Conservation (phyloP, 1,140 invertebrate species). For the Cyclargus thomasi region DNA sequence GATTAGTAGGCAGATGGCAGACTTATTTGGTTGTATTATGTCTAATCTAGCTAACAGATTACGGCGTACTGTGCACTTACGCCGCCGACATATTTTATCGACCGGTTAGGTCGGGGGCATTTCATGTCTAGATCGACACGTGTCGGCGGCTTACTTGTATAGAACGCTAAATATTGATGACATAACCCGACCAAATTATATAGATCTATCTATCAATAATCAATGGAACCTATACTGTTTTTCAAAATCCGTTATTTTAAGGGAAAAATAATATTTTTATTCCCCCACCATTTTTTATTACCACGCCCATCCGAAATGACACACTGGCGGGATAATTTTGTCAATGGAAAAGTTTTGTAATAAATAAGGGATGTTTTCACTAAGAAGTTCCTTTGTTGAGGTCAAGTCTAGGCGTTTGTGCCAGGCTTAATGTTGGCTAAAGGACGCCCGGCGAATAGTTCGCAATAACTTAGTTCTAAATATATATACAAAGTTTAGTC, state of each 20-base stretch:
- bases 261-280: neutral
- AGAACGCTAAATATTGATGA: too few relatives aligned
- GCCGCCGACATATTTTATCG: too few relatives aligned
- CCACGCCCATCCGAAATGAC: neutral
- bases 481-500: slow-evolving; percentile 1
- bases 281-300: neutral
- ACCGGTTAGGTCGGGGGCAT: too few relatives aligned
- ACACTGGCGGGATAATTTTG: neutral
- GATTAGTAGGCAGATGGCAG: too few relatives aligned
- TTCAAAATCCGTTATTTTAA: neutral
- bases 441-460: slow-evolving; percentile 5
- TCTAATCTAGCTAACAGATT: too few relatives aligned
- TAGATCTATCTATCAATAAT: too few relatives aligned
- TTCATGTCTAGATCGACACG: too few relatives aligned
- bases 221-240: too few relatives aligned
- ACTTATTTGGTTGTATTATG: too few relatives aligned
- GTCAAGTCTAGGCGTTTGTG: slow-evolving; percentile 5
- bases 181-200: too few relatives aligned
- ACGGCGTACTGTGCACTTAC: too few relatives aligned
- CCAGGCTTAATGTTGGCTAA: slow-evolving; percentile 4
- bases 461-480: neutral
- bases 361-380: slow-evolving; percentile 14
- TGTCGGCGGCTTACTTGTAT: too few relatives aligned
- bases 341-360: slow-evolving; percentile 8
- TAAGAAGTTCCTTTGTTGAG: slow-evolving; percentile 9